phyloP scores from a whole-genome alignment of 2,113 vertebrate species.

The Rattus rattus region DNA sequence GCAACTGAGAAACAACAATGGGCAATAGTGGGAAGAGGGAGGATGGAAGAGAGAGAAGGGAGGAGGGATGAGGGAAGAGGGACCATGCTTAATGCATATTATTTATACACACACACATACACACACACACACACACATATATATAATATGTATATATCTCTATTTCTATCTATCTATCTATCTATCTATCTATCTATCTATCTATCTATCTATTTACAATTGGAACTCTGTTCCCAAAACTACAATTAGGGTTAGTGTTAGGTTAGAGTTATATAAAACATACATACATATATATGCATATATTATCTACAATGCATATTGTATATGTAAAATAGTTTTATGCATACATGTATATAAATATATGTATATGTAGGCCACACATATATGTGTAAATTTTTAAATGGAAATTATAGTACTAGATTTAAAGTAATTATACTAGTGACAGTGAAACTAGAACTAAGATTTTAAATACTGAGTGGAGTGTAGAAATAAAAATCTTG shows the following conservation, averaged over 20 bases:
- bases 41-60: too few relatives aligned
- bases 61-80: neutral
- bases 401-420: neutral
- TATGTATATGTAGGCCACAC: too few relatives aligned
- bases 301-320: neutral
- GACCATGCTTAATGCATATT: neutral
- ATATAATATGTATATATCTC: too few relatives aligned
- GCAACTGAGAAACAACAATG: neutral
- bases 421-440: neutral
- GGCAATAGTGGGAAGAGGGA: neutral
- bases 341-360: neutral
- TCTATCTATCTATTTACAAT: too few relatives aligned
- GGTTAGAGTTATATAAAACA: too few relatives aligned
- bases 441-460: neutral
- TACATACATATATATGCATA: neutral
- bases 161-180: too few relatives aligned
- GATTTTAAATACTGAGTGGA: neutral
- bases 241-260: too few relatives aligned
- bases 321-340: neutral
- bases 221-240: too few relatives aligned
- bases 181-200: too few relatives aligned
- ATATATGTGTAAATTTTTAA: neutral
- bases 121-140: neutral
- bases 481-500: neutral
- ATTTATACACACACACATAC: neutral